phyloP scores from a whole-genome alignment of 1,140 invertebrate genomes.

The Aphis gossypii region DNA sequence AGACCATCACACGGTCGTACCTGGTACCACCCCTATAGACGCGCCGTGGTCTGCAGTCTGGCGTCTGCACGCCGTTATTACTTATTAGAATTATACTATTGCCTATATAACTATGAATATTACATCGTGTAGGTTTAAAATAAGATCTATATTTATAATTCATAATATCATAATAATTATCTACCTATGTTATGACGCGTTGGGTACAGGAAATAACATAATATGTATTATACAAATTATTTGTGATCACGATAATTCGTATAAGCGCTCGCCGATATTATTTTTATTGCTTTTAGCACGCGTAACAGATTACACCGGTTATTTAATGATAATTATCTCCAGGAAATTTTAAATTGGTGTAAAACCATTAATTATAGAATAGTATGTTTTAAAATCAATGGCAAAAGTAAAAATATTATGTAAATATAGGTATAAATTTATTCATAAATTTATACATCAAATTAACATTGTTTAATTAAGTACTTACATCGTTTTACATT shows the following conservation, averaged over 20 bases:
- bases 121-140: background rate
- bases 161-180: background rate
- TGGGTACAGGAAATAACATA: background rate
- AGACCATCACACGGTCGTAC: background rate
- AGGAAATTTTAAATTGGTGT: background rate
- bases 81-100: background rate
- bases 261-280: background rate
- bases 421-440: too few species aligned
- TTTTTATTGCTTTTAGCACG: background rate
- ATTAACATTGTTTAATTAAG: too few species aligned
- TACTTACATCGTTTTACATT: too few species aligned
- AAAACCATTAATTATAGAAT: background rate
- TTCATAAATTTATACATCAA: too few species aligned
- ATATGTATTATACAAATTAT: background rate
- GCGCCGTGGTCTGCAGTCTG: too few species aligned
- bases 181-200: background rate
- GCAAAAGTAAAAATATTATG: too few species aligned
- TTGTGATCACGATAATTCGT: background rate
- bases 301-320: background rate
- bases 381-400: too few species aligned
- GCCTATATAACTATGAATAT: background rate
- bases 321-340: background rate
- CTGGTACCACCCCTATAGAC: background rate
- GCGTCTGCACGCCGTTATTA: too few species aligned
- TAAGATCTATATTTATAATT: background rate